A percentile compares a stretch with the other conserved stretches of the same genome.
Conservation (phyloP, 2,113 vertebrate genomes). For the Halichoeres trimaculatus region DNA sequence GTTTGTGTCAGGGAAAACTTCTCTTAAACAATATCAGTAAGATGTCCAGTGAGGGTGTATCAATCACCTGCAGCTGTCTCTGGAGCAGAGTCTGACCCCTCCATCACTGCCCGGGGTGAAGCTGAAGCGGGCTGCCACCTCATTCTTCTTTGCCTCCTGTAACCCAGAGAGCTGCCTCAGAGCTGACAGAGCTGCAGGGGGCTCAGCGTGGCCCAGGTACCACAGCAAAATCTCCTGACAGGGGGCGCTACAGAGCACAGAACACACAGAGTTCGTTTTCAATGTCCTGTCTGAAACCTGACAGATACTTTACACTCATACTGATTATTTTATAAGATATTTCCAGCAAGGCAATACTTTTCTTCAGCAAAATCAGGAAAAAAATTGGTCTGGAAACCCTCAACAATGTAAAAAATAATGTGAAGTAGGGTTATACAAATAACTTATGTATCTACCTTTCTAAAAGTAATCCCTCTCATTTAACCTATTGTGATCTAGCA, state of each 20-base stretch:
- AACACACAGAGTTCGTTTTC: background rate
- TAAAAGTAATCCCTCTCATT: background rate
- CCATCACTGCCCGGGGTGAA: constrained; percentile 86
- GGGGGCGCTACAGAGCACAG: constrained; percentile 79
- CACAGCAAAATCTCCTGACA: constrained; percentile 93
- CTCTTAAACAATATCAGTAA: background rate
- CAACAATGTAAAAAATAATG: background rate
- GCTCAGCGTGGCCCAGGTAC: constrained; percentile 86
- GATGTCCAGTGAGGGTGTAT: no score
- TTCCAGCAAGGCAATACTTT: no score
- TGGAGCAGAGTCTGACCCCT: constrained; percentile 79
- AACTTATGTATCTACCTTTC: background rate
- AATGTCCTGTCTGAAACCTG: background rate
- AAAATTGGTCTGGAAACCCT: background rate
- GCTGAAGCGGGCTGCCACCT: constrained; percentile 75
- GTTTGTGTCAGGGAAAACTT: background rate
- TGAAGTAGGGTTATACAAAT: background rate
- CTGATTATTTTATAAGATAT: background rate
- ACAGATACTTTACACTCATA: background rate
- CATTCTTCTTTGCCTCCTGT: constrained; percentile 26
- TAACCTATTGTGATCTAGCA: background rate
- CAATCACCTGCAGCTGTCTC: constrained; percentile 82
- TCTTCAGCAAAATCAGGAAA: background rate
- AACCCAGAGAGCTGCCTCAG: constrained; percentile 85
- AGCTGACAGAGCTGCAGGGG: constrained; percentile 65